A percentile compares a stretch with the other conserved stretches of the same genome.
Evolutionary conservation across 2,113 vertebrate species (phyloP).

Genomic region (Stomatorhinus ivindoensis): DNA sequence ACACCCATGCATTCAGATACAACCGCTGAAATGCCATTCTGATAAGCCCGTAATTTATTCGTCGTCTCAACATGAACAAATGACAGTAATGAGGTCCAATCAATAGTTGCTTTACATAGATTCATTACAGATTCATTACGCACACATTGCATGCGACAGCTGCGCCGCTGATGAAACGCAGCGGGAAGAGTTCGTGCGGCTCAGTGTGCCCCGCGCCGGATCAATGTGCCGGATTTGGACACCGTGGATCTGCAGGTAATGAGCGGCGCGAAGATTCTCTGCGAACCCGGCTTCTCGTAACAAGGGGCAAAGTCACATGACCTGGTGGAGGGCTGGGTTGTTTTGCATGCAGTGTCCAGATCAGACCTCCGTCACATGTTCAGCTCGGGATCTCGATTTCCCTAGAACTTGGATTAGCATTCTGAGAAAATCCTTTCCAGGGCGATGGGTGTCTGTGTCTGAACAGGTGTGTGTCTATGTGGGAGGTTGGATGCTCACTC

Average conservation of each 20-base stretch:
- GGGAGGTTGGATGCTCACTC: neutral
- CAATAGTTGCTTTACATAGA: conserved; percentile 9
- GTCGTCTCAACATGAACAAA: conserved; percentile 4
- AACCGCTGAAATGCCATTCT: too few species aligned
- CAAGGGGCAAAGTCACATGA: neutral
- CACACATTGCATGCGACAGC: neutral
- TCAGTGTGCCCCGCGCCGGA: neutral
- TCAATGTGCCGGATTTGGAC: neutral
- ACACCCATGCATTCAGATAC: neutral
- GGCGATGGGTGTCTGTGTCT: neutral
- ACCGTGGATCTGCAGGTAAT: neutral
- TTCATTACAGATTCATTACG: neutral
- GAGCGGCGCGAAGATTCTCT: neutral
- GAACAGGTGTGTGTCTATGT: neutral
- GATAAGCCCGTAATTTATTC: neutral
- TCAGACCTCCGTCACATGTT: neutral
- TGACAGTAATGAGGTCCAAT: neutral
- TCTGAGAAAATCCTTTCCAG: neutral
- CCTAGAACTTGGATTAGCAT: neutral
- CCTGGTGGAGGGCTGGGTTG: neutral
- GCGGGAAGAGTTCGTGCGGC: neutral
- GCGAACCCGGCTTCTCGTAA: neutral
- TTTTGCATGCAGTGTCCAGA: neutral
- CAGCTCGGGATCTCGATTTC: neutral
- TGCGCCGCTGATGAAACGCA: neutral